phyloP scores from a whole-genome alignment of 2,113 vertebrate genomes.

The Erythrocercus mccallii region DNA sequence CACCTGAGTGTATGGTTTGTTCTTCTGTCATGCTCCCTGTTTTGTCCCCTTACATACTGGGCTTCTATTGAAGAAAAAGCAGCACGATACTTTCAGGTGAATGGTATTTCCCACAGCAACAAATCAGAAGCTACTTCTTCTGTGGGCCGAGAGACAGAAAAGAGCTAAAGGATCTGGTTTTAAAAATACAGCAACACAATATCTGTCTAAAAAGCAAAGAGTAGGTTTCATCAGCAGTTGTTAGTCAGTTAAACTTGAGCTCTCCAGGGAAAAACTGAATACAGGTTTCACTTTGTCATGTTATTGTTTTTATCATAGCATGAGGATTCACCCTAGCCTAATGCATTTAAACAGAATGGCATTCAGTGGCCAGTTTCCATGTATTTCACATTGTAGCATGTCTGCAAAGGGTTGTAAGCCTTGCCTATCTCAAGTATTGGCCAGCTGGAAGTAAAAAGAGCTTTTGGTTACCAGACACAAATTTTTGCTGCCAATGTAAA shows the following conservation, averaged over 20 bases:
- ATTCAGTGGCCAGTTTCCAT: neutral
- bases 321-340: neutral
- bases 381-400: neutral
- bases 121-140: neutral
- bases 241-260: neutral
- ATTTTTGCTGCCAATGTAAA: neutral
- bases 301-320: neutral
- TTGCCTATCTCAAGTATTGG: neutral
- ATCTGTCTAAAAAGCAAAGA: neutral
- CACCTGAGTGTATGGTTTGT: neutral
- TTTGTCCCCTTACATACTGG: neutral
- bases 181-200: neutral
- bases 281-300: neutral
- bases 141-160: neutral
- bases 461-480: neutral
- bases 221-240: neutral
- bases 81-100: rapidly evolving
- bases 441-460: neutral
- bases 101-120: neutral
- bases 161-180: neutral
- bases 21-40: neutral
- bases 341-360: neutral
- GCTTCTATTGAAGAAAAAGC: neutral
- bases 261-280: neutral
- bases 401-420: neutral